phyloP scores from a whole-genome alignment of 2,888 invertebrate genomes.

The Cyaniris semiargus region DNA sequence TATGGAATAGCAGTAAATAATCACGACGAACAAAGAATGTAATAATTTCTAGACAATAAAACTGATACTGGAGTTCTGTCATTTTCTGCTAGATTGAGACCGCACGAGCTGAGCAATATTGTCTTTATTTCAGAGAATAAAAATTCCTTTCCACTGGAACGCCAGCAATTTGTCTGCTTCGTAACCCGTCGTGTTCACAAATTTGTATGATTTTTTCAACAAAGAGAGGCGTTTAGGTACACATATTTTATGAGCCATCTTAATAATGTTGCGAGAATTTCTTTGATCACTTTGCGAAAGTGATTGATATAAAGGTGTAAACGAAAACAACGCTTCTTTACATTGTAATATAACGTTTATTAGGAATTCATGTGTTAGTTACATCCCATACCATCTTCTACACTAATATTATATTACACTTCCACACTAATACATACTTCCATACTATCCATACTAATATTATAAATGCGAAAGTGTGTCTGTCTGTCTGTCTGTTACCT shows the following conservation, averaged over 20 bases:
- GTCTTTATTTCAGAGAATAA: constrained; percentile 33
- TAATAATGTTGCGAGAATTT: background rate
- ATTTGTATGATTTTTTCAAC: constrained; percentile 24
- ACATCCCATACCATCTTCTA: too few species aligned
- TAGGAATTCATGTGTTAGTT: too few species aligned
- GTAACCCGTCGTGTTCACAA: constrained; percentile 34
- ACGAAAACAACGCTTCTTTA: background rate
- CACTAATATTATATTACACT: too few species aligned
- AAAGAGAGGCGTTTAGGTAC: background rate
- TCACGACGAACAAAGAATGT: background rate
- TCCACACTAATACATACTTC: too few species aligned
- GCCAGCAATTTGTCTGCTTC: constrained; percentile 32
- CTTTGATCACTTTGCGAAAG: constrained; percentile 24
- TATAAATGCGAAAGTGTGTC: too few species aligned
- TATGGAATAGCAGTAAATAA: background rate
- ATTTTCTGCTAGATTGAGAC: constrained; percentile 26
- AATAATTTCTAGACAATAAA: background rate
- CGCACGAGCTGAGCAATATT: constrained; percentile 32
- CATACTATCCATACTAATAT: too few species aligned
- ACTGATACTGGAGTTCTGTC: constrained; percentile 1
- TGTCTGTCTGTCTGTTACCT: too few species aligned
- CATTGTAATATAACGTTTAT: background rate
- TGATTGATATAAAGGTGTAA: background rate
- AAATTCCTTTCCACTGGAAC: constrained; percentile 32
- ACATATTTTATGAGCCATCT: background rate